Evolutionary conservation across 2,888 invertebrate species (phyloP).

Genomic region (Pycnomerus fuliginosus): DNA sequence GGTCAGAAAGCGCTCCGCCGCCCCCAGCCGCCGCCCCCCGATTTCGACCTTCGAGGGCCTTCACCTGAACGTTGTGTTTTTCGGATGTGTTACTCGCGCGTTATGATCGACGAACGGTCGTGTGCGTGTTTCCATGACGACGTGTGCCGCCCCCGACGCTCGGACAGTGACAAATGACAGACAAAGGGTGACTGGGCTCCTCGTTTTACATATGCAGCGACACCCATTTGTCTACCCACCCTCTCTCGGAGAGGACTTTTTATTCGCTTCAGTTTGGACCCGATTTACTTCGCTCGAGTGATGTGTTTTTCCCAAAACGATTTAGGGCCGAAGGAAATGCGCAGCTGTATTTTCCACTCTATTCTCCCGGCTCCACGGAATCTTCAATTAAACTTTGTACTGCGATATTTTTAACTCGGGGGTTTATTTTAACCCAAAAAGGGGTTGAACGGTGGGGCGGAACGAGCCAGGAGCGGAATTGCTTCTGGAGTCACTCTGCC

Average conservation of each 20-base stretch:
- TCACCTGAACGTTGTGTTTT: too few species aligned
- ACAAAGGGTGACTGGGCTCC: slow-evolving; percentile 54
- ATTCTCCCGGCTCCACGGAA: too few species aligned
- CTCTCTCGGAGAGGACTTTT: slow-evolving; percentile 25
- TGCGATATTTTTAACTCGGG: too few species aligned
- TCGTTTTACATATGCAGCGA: slow-evolving; percentile 56
- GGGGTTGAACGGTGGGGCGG: too few species aligned
- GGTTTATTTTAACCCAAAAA: too few species aligned
- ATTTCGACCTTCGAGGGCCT: slow-evolving; percentile 6
- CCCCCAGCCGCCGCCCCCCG: slow-evolving; percentile 9
- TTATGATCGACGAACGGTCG: slow-evolving; percentile 30
- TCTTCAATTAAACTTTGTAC: too few species aligned
- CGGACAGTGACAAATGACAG: slow-evolving; percentile 55
- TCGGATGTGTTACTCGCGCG: background rate
- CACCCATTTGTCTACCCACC: slow-evolving; percentile 54
- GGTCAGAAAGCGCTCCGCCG: slow-evolving; percentile 26
- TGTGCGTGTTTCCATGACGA: slow-evolving; percentile 47
- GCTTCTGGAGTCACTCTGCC: too few species aligned
- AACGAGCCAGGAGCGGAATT: too few species aligned
- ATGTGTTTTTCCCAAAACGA: too few species aligned
- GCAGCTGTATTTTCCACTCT: too few species aligned
- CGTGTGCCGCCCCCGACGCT: slow-evolving; percentile 47
- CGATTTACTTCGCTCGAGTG: too few species aligned
- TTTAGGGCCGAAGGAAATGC: too few species aligned
- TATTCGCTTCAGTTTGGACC: slow-evolving; percentile 21